A percentile compares a stretch with the other conserved stretches of the same genome.
Evolutionary conservation across 2,113 vertebrate genomes (phyloP).

Genomic region (Struthidea cinerea): DNA sequence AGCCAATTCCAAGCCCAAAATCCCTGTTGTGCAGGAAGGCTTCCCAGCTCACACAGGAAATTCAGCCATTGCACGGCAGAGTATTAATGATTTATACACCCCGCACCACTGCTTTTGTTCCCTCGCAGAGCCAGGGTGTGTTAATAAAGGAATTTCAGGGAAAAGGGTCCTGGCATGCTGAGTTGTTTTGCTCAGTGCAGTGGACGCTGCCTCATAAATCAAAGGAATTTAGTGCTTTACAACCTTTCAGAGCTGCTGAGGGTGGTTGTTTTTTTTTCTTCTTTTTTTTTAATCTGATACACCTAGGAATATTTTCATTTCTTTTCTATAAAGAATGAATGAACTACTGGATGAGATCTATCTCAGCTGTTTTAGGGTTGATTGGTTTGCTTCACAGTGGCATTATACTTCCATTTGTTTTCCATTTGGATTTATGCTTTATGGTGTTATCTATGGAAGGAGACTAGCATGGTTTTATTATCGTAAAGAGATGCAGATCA

Average conservation of each 20-base stretch:
- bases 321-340: constrained; percentile 63
- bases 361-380: constrained; percentile 58
- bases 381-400: constrained; percentile 47
- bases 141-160: constrained; percentile 73
- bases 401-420: constrained; percentile 52
- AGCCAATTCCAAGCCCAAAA: constrained; percentile 68
- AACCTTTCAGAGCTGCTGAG: constrained; percentile 31
- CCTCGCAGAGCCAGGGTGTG: constrained; percentile 47
- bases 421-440: constrained; percentile 60
- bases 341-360: constrained; percentile 42
- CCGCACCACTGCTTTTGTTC: constrained; percentile 68
- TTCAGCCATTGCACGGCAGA: constrained; percentile 58
- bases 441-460: constrained; percentile 47
- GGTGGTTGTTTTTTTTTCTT: background rate
- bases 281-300: constrained; percentile 21
- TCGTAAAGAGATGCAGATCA: constrained; percentile 60
- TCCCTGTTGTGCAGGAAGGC: constrained; percentile 68
- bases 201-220: constrained; percentile 68
- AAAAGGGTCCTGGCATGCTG: constrained; percentile 42
- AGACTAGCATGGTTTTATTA: constrained; percentile 48
- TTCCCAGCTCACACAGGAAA: constrained; percentile 69
- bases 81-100: constrained; percentile 77
- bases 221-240: constrained; percentile 65
- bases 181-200: constrained; percentile 52
- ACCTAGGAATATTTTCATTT: constrained; percentile 62